Conservation (phyloP, 2,888 invertebrate genomes). For the Schizaphis graminum region DNA sequence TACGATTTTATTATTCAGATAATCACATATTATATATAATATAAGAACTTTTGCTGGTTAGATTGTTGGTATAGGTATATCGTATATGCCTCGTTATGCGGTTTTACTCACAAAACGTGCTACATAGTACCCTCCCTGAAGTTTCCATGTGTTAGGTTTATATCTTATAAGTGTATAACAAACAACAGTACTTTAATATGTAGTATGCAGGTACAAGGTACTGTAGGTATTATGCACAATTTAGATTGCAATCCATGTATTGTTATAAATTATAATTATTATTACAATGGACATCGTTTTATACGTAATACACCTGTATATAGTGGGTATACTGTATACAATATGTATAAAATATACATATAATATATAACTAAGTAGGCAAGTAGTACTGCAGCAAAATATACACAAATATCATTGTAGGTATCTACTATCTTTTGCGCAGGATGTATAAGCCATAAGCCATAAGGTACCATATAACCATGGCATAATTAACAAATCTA, state of each 20-base stretch:
- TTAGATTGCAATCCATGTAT: slow-evolving; percentile 19
- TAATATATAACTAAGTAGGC: not conserved
- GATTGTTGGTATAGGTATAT: not conserved
- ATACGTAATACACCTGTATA: not conserved
- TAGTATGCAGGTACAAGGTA: not conserved
- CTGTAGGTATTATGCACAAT: not conserved
- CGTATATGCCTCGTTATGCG: slow-evolving; percentile 14
- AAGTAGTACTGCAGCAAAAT: not conserved
- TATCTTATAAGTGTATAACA: not conserved
- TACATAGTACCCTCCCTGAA: not conserved
- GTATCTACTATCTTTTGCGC: not conserved
- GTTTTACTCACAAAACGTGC: slow-evolving; percentile 43
- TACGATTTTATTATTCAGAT: slow-evolving; percentile 31
- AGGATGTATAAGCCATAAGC: no score
- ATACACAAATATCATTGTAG: not conserved
- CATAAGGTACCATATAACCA: not conserved
- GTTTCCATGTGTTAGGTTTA: not conserved
- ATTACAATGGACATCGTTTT: not conserved
- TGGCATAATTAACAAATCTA: not conserved
- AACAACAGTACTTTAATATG: not conserved
- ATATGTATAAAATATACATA: not conserved
- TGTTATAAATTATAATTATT: slow-evolving; percentile 19
- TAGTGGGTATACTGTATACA: no score
- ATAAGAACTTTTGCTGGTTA: slow-evolving; percentile 11
- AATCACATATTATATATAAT: not conserved